Percentiles rank a stretch among this genome's conserved stretches.
phyloP scores from a whole-genome alignment of 2,797 vertebrate genomes.

The Pelodytes ibericus region DNA sequence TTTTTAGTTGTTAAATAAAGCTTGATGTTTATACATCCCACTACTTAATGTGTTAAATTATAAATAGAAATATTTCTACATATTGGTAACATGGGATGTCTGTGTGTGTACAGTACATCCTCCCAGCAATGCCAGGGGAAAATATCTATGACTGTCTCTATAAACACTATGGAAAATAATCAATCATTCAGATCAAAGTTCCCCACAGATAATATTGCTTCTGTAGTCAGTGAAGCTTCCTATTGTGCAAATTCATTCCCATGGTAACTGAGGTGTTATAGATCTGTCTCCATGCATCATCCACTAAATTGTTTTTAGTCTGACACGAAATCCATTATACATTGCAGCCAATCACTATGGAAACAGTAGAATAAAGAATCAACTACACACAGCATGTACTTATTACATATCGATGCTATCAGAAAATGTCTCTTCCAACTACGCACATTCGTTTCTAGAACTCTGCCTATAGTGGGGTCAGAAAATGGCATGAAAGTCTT shows the following conservation, averaged over 20 bases:
- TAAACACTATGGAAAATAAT: constrained; percentile 29
- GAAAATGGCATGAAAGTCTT: too few relatives aligned
- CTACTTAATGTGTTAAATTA: not conserved
- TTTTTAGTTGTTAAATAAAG: too few relatives aligned
- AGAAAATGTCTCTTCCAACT: not conserved
- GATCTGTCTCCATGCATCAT: constrained; percentile 45
- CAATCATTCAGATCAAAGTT: constrained; percentile 44
- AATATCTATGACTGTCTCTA: not conserved
- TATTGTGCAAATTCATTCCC: constrained; percentile 44
- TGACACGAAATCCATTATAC: constrained; percentile 39
- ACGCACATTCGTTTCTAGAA: too few relatives aligned
- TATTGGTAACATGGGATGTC: too few relatives aligned
- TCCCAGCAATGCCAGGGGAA: constrained; percentile 1
- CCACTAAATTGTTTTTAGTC: constrained; percentile 33
- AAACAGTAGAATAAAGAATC: constrained; percentile 31
- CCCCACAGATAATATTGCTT: constrained; percentile 29
- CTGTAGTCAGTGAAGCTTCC: constrained; percentile 18
- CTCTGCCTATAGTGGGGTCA: too few relatives aligned
- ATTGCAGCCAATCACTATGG: constrained; percentile 38
- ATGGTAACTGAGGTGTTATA: constrained; percentile 47
- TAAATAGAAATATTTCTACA: too few relatives aligned
- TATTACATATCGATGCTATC: not conserved
- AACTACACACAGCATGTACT: not conserved
- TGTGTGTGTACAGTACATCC: not conserved
- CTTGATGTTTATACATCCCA: not conserved